Conservation (phyloP, 2,113 vertebrate species). For the Tenrec ecaudatus region DNA sequence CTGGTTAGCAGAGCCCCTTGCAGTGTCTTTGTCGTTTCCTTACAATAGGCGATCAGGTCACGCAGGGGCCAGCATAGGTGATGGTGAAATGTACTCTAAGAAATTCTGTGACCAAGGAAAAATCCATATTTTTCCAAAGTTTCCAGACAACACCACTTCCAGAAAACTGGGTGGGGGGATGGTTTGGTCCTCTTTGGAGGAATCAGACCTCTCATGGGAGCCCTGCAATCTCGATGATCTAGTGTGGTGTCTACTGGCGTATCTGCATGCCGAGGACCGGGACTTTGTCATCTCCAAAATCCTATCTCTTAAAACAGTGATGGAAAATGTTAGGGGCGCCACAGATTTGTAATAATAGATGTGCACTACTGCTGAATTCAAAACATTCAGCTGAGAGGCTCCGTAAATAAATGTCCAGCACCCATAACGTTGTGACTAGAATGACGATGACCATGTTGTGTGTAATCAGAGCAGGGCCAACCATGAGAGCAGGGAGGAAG, state of each 20-base stretch:
- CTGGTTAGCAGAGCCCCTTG: not conserved
- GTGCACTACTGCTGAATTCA: not conserved
- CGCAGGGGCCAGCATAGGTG: not conserved
- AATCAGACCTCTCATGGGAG: not conserved
- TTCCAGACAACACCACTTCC: not conserved
- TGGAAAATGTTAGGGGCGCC: not conserved
- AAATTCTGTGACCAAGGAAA: not conserved
- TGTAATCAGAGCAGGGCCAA: not conserved
- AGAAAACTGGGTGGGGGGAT: not conserved
- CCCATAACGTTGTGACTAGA: fast-evolving
- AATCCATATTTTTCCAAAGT: not conserved
- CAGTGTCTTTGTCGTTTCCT: not conserved
- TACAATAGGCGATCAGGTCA: not conserved
- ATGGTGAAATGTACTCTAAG: not conserved
- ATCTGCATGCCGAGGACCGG: not conserved
- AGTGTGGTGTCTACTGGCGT: too few species aligned
- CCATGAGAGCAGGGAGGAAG: too few species aligned
- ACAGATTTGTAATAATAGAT: too few species aligned
- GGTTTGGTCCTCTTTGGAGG: not conserved
- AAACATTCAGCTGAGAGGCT: not conserved
- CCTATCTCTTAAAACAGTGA: not conserved
- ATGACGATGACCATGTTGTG: not conserved
- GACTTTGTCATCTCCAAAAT: not conserved
- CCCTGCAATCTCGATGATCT: too few species aligned
- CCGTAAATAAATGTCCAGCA: not conserved